Evolutionary conservation across 1,140 invertebrate species (phyloP).

Genomic region (Tetranychus cinnabarinus): DNA sequence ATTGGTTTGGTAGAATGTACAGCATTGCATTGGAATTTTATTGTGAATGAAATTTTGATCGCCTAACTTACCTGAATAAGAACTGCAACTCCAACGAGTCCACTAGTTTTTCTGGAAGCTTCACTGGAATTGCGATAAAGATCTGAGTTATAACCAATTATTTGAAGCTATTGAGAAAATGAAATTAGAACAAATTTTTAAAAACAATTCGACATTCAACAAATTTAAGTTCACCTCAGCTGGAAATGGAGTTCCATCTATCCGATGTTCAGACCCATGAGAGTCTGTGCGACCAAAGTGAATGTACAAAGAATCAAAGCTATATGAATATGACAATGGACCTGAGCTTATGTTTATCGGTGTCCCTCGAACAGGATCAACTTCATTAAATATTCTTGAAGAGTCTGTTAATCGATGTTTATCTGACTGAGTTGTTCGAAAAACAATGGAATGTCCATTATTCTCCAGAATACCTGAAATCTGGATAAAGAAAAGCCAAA

Average conservation of each 20-base stretch:
- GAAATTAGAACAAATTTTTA: slow-evolving; percentile 18
- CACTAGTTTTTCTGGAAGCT: slow-evolving; percentile 60
- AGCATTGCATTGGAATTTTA: too few species aligned
- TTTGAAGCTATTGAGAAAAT: slow-evolving; percentile 67
- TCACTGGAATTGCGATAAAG: slow-evolving; percentile 89
- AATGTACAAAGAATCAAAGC: slow-evolving; percentile 79
- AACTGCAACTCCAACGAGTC: slow-evolving; percentile 69
- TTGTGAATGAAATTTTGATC: neutral
- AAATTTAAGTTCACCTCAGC: slow-evolving; percentile 45
- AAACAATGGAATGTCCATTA: slow-evolving; percentile 77
- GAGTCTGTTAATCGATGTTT: slow-evolving; percentile 26
- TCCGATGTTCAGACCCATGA: slow-evolving; percentile 72
- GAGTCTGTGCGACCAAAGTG: slow-evolving; percentile 71
- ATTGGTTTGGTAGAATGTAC: too few species aligned
- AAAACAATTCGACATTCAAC: too few species aligned
- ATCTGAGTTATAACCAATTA: slow-evolving; percentile 85
- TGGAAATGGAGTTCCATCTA: slow-evolving; percentile 76
- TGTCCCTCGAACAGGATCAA: slow-evolving; percentile 14
- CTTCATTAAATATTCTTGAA: slow-evolving; percentile 30
- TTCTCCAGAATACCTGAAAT: slow-evolving; percentile 63
- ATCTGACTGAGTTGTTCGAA: slow-evolving; percentile 20
- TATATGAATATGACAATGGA: slow-evolving; percentile 80
- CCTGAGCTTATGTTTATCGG: slow-evolving; percentile 69
- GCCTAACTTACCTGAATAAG: slow-evolving; percentile 33
- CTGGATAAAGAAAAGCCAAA: slow-evolving; percentile 22